Evolutionary conservation across 2,113 vertebrate genomes (phyloP).

Genomic region (Anolis carolinensis): DNA sequence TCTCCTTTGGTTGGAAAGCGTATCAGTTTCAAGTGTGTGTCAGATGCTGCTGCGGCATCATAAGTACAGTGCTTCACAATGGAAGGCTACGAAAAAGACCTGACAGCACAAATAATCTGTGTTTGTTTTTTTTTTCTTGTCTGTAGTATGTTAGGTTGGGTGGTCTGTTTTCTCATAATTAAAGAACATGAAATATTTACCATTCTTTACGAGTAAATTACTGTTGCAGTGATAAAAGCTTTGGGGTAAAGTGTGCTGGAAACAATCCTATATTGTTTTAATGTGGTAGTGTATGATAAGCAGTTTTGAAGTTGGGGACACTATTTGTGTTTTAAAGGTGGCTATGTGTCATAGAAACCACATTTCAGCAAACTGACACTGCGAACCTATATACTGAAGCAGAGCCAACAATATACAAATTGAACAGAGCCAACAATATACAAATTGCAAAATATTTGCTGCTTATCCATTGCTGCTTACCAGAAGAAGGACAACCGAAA

Average conservation of each 20-base stretch:
- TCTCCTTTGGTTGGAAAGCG: background rate
- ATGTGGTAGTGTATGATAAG: background rate
- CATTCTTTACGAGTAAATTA: constrained; percentile 50
- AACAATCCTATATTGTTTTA: background rate
- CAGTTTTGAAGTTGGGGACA: background rate
- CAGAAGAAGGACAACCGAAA: too few relatives aligned
- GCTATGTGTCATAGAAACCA: too few relatives aligned
- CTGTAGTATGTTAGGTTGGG: constrained; percentile 15
- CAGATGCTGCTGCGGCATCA: background rate
- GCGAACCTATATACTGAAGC: too few relatives aligned
- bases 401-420: too few relatives aligned
- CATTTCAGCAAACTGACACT: too few relatives aligned
- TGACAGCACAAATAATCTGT: background rate
- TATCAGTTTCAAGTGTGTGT: background rate
- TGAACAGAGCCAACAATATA: too few relatives aligned
- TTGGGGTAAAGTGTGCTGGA: constrained; percentile 52
- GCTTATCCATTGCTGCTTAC: too few relatives aligned
- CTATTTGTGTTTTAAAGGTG: background rate
- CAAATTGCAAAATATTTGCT: too few relatives aligned
- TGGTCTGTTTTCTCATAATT: constrained; percentile 43
- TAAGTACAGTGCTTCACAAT: background rate
- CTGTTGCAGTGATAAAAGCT: constrained; percentile 44
- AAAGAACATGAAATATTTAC: constrained; percentile 38
- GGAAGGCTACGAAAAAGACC: background rate
- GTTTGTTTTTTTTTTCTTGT: background rate